These are phyloP conservation scores for Helicolenus hilgendorfi DNA, from an alignment of 2,797 vertebrate genomes.

Conservation along the genomic window DNA sequence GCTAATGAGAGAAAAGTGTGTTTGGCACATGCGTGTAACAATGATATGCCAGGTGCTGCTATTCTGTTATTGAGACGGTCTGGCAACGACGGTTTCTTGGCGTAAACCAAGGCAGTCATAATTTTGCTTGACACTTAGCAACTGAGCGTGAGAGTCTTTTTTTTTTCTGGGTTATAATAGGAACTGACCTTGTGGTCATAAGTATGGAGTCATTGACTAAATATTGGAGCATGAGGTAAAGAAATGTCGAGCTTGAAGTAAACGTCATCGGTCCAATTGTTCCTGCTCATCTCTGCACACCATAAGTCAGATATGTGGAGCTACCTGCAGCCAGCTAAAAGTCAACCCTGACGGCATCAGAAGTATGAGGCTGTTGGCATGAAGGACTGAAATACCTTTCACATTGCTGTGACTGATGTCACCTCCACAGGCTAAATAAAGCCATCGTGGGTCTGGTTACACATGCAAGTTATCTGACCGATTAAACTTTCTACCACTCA, in stretches of 20 bases:
- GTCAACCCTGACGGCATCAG: slow-evolving; percentile 54
- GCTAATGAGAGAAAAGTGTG: slow-evolving; percentile 85
- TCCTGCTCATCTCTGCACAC: slow-evolving; percentile 38
- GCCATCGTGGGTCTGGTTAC: slow-evolving; percentile 73
- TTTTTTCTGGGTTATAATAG: slow-evolving; percentile 75
- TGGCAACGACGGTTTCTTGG: slow-evolving; percentile 74
- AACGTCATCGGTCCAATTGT: slow-evolving; percentile 48
- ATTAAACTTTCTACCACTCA: slow-evolving; percentile 57
- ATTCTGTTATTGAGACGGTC: slow-evolving; percentile 75
- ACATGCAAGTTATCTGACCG: slow-evolving; percentile 71
- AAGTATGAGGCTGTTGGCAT: slow-evolving; percentile 72
- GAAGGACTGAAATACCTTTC: slow-evolving; percentile 76
- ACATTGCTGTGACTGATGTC: slow-evolving; percentile 81
- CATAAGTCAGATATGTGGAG: slow-evolving; percentile 43
- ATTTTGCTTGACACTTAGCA: slow-evolving; percentile 80
- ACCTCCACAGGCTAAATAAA: slow-evolving; percentile 80
- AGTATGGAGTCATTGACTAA: slow-evolving; percentile 66
- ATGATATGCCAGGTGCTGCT: slow-evolving; percentile 79
- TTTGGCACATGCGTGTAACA: slow-evolving; percentile 78
- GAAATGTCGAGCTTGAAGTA: slow-evolving; percentile 51
- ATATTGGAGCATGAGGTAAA: slow-evolving; percentile 59
- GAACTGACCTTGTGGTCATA: slow-evolving; percentile 72
- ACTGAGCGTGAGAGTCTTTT: slow-evolving; percentile 58
- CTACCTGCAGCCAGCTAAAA: slow-evolving; percentile 59
- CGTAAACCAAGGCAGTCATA: slow-evolving; percentile 64